Evolutionary conservation across 2,113 vertebrate genomes (phyloP), one percentile per base, ranked within the genome.

Genomic region (Sceloporus undulatus): DNA sequence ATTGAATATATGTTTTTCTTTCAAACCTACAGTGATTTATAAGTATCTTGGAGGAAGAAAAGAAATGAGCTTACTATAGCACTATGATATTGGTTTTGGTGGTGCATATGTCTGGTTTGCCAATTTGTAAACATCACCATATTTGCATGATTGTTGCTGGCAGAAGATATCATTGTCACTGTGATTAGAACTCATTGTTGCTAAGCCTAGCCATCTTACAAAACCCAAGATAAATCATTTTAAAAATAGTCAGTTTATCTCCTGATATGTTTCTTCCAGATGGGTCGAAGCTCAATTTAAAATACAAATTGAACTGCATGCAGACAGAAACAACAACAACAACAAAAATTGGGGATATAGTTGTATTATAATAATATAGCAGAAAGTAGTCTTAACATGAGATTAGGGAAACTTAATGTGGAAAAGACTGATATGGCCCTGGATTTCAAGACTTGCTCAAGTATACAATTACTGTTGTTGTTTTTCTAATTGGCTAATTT

Each of bases 71-170:
- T 95, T 94, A 88, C 84, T 92, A 82, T 93, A 92, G 29, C 56
- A 76, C 27, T 87, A 70, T 82, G 89, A 2, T 94, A 93, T 91
- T 95, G 87, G 74, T 92, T 88, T 94, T 89, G 90, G 78, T 90
- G 56, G 83, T 91, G 91, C 91, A 71, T 86, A 91, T 93, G 93
- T 92, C 92, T 95, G 91, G 79, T 82, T 95, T 92, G 81, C 71
- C 92, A 88, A 96, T 94, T 93, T 96, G 85, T 93, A 95, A 97
- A 96, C 91, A 94, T 94, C 95, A 95, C 89, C 65, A 93, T 92
- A 88, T 95, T 94, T 95, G 88, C 84, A 92, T 96, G 92, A 94
- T 92, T 92, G 79, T 94, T 96, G 68, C 88, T 94, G 89, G 78
- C 85, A 94, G 91, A 90, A 95, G 89, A 71, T 21, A 88, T 91